A percentile compares a stretch with the other conserved stretches of the same genome.
These are phyloP conservation scores for Gobius niger DNA, from an alignment of 2,113 vertebrate genomes.

Conservation along the genomic window DNA sequence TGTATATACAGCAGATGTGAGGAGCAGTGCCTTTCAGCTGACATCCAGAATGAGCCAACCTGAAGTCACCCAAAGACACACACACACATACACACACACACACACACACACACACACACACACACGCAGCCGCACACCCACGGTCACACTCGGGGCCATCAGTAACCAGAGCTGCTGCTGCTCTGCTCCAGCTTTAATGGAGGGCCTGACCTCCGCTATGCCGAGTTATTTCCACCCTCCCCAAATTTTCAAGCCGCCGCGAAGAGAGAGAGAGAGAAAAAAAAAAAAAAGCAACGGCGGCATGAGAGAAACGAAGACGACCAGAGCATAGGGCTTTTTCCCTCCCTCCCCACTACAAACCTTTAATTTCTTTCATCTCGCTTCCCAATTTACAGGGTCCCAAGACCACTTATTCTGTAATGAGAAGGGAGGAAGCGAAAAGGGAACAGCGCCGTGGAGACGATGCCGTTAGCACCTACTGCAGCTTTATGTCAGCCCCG, in stretches of 20 bases:
- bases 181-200: slow-evolving; percentile 69
- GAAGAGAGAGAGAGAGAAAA: not conserved
- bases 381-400: slow-evolving; percentile 55
- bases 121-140: slow-evolving; percentile 7
- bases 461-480: slow-evolving; percentile 28
- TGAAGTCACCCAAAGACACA: slow-evolving; percentile 23
- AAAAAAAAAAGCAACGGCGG: slow-evolving; percentile 21
- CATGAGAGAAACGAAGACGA: slow-evolving; percentile 40
- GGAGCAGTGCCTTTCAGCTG: slow-evolving; percentile 25
- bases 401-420: slow-evolving; percentile 48
- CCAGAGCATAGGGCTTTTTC: slow-evolving; percentile 44
- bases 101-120: not conserved
- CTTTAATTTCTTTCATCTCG: slow-evolving; percentile 62
- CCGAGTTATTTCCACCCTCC: slow-evolving; percentile 68
- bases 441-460: slow-evolving; percentile 28
- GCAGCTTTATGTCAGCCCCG: slow-evolving; percentile 28
- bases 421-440: slow-evolving; percentile 37
- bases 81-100: slow-evolving; percentile 20
- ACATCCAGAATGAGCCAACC: slow-evolving; percentile 38
- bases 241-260: slow-evolving; percentile 58
- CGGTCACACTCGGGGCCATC: slow-evolving; percentile 48
- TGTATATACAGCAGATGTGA: slow-evolving; percentile 11
- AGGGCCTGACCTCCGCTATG: slow-evolving; percentile 71
- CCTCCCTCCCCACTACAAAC: slow-evolving; percentile 19
- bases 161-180: slow-evolving; percentile 59